Conservation (phyloP, 2,113 vertebrate genomes). For the Shinisaurus crocodilurus region DNA sequence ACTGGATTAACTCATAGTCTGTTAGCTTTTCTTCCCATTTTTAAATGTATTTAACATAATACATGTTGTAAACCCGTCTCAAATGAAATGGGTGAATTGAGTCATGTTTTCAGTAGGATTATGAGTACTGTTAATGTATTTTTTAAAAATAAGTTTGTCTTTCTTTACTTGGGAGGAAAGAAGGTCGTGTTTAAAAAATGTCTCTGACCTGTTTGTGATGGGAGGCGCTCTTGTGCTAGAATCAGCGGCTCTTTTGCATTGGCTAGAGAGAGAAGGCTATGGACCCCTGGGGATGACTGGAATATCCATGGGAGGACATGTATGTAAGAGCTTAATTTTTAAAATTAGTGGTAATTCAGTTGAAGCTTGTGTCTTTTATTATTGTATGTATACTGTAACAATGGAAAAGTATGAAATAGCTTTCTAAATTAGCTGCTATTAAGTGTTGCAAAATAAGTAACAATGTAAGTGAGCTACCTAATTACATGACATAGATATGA, state of each 20-base stretch:
- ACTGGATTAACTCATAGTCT: conserved; percentile 29
- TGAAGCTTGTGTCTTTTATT: conserved; percentile 36
- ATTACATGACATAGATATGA: not conserved
- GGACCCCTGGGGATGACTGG: conserved; percentile 97
- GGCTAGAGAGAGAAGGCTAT: conserved; percentile 96
- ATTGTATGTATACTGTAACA: not conserved
- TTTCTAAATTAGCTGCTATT: not conserved
- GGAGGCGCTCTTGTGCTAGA: conserved; percentile 95
- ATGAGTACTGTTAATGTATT: conserved; percentile 44
- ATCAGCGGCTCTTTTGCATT: conserved; percentile 91
- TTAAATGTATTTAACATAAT: conserved; percentile 42
- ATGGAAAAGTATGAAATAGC: not conserved
- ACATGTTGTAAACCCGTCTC: not conserved
- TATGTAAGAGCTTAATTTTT: conserved; percentile 86
- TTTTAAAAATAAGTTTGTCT: conserved; percentile 56
- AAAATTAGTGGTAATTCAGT: conserved; percentile 45
- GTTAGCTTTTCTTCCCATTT: conserved; percentile 24
- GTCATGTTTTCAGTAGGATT: conserved; percentile 13
- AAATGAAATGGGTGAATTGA: conserved; percentile 26
- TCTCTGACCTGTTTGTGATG: conserved; percentile 99
- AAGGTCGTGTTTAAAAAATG: conserved; percentile 94
- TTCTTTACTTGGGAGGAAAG: conserved; percentile 79
- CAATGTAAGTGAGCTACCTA: not conserved
- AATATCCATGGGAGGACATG: conserved; percentile 99
- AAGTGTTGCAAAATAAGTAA: conserved; percentile 22